These are phyloP conservation scores for Erethizon dorsatum DNA, from an alignment of 2,797 vertebrate genomes.

Conservation along the genomic window DNA sequence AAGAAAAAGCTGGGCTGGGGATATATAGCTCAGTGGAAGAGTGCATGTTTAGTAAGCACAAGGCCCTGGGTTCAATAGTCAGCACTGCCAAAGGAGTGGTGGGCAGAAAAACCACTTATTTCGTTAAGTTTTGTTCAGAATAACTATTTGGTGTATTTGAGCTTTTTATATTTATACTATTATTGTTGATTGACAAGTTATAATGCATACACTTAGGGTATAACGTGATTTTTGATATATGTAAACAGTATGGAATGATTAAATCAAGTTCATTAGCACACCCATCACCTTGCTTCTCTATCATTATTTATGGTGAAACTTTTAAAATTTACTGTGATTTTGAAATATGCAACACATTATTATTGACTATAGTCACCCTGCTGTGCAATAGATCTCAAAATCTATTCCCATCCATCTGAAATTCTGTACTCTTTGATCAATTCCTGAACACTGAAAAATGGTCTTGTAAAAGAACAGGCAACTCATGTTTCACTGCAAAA, in stretches of 20 bases:
- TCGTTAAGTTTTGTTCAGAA: not conserved
- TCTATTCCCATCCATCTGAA: not conserved
- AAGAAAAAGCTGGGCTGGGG: not conserved
- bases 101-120: not conserved
- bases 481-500: not conserved
- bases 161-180: not conserved
- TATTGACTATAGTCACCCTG: not conserved
- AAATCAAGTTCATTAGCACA: slow-evolving; percentile 6
- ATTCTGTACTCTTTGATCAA: not conserved
- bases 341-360: not conserved
- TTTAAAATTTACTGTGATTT: not conserved
- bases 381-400: not conserved
- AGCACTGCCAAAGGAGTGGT: not conserved
- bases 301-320: not conserved
- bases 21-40: not conserved
- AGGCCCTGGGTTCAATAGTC: not conserved
- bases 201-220: not conserved
- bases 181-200: not conserved
- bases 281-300: not conserved
- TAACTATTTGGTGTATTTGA: not conserved
- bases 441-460: not conserved
- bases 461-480: not conserved
- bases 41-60: not conserved
- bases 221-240: not conserved
- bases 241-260: not conserved